A percentile compares a stretch with the other conserved stretches of the same genome.
These are phyloP conservation scores for Zaprionus ornatus DNA, from an alignment of 1,140 invertebrate species.

Conservation along the genomic window DNA sequence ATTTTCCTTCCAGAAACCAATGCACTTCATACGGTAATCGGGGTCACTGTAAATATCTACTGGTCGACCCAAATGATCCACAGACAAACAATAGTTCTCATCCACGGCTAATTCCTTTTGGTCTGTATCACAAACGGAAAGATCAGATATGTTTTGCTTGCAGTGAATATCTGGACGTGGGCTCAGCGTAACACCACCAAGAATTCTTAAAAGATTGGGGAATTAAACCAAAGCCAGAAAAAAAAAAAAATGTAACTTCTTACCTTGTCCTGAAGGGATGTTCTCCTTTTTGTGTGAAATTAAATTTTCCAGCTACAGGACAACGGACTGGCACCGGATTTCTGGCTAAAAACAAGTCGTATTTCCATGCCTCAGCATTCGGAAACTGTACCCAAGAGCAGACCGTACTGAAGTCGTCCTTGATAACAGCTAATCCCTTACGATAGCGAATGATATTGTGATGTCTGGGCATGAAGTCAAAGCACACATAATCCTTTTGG, in stretches of 20 bases:
- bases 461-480: conserved; percentile 97
- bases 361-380: conserved; percentile 93
- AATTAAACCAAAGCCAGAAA: neutral
- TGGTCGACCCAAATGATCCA: conserved; percentile 96
- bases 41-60: conserved; percentile 97
- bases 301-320: conserved; percentile 98
- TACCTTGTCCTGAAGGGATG: conserved; percentile 92
- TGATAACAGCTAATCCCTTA: conserved; percentile 94
- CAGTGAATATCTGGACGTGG: conserved; percentile 97
- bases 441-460: conserved; percentile 97
- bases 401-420: conserved; percentile 94
- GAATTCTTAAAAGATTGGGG: conserved; percentile 86
- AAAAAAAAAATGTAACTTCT: neutral
- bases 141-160: conserved; percentile 96
- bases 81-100: conserved; percentile 97
- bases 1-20: conserved; percentile 99
- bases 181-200: conserved; percentile 96
- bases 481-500: conserved; percentile 98
- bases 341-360: conserved; percentile 94
- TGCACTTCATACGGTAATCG: conserved; percentile 98
- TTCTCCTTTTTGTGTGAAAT: conserved; percentile 95
- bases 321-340: conserved; percentile 96
- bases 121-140: conserved; percentile 96
- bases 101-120: conserved; percentile 97
- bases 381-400: conserved; percentile 97